These are phyloP conservation scores for Poeciliopsis presidionis DNA, from an alignment of 2,797 vertebrate genomes.

Conservation along the genomic window DNA sequence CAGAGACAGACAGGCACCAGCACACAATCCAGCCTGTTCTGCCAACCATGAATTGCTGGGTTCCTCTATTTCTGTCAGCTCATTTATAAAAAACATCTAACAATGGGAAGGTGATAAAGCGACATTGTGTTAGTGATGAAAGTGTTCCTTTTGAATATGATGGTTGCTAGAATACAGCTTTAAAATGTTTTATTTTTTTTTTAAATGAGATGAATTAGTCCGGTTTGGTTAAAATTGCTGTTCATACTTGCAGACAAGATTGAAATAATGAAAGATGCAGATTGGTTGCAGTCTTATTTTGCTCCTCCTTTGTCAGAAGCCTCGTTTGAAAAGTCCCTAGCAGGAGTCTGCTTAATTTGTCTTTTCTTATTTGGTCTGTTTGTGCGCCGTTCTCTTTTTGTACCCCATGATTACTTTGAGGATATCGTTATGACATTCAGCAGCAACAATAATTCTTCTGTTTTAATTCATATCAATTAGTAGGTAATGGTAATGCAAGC, in stretches of 20 bases:
- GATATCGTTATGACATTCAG: constrained; percentile 90
- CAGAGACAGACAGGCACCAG: constrained; percentile 86
- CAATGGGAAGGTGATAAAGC: constrained; percentile 78
- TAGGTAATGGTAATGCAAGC: constrained; percentile 91
- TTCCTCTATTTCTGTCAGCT: constrained; percentile 81
- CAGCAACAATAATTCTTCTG: constrained; percentile 94
- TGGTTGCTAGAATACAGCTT: constrained; percentile 46
- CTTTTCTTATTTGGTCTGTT: constrained; percentile 77
- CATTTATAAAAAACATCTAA: constrained; percentile 79
- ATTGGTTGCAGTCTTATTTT: constrained; percentile 74
- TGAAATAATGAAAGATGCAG: constrained; percentile 75
- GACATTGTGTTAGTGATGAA: constrained; percentile 68
- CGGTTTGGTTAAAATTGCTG: constrained; percentile 47
- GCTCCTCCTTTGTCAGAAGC: constrained; percentile 66
- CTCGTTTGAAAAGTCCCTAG: constrained; percentile 75
- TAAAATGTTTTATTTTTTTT: constrained; percentile 9
- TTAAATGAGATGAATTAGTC: constrained; percentile 28
- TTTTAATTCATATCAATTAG: constrained; percentile 97
- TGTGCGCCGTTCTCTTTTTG: constrained; percentile 78
- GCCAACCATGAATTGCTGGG: constrained; percentile 75
- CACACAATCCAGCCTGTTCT: constrained; percentile 77
- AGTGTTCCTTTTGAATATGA: constrained; percentile 59
- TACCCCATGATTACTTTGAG: constrained; percentile 82
- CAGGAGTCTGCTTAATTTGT: constrained; percentile 80
- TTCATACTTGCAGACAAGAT: constrained; percentile 70